Evolutionary conservation across 2,113 vertebrate genomes (phyloP).

Genomic region (Anarhynchus alexandrinus): DNA sequence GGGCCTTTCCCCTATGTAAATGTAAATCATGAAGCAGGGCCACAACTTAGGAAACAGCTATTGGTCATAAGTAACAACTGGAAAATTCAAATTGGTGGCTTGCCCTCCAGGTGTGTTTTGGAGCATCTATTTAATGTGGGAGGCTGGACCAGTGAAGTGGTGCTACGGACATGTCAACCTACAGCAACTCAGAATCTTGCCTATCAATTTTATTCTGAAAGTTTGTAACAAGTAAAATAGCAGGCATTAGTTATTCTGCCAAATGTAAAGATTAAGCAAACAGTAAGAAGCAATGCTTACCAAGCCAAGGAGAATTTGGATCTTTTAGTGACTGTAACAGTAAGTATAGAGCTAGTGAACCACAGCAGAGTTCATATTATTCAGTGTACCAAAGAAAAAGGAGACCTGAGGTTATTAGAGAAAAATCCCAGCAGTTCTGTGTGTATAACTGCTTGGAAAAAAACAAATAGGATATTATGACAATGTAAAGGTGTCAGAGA

Average conservation of each 20-base stretch:
- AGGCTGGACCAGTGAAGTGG: neutral
- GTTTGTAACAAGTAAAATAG: neutral
- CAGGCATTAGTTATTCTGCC: neutral
- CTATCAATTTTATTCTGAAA: neutral
- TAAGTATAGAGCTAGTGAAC: neutral
- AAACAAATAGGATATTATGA: neutral
- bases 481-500: neutral
- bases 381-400: neutral
- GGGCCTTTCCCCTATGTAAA: neutral
- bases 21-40: neutral
- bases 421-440: neutral
- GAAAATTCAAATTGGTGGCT: neutral
- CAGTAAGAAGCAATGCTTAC: neutral
- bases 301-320: neutral
- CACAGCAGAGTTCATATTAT: neutral
- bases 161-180: neutral
- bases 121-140: neutral
- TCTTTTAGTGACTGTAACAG: neutral
- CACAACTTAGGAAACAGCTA: neutral
- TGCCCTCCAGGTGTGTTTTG: neutral
- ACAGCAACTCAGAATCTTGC: neutral
- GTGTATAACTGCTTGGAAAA: neutral
- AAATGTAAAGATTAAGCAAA: neutral
- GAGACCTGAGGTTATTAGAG: neutral
- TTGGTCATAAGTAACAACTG: neutral